A percentile compares a stretch with the other conserved stretches of the same genome.
phyloP scores from a whole-genome alignment of 2,113 vertebrate species.

The Microtus ochrogaster region DNA sequence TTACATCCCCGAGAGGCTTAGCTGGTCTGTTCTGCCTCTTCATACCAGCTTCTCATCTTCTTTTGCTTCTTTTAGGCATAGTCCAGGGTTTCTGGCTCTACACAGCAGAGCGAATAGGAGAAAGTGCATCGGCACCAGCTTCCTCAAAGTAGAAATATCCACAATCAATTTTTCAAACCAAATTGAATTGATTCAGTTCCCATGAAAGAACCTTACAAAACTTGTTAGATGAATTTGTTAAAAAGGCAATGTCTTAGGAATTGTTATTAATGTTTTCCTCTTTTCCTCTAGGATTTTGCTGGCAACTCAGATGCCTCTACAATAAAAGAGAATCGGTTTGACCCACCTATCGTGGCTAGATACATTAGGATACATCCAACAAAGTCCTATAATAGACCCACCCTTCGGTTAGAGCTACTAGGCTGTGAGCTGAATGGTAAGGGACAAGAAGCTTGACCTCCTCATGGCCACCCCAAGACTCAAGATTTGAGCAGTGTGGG shows the following conservation, averaged over 20 bases:
- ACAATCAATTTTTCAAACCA: constrained; percentile 27
- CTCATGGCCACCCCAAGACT: background rate
- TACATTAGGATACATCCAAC: constrained; percentile 93
- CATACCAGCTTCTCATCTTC: background rate
- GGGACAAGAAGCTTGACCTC: constrained; percentile 27
- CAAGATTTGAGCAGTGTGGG: background rate
- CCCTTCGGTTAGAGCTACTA: constrained; percentile 94
- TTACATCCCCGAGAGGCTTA: background rate
- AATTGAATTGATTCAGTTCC: background rate
- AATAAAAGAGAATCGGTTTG: constrained; percentile 90
- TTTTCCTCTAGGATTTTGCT: constrained; percentile 88
- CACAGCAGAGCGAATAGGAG: background rate
- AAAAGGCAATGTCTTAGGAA: constrained; percentile 2
- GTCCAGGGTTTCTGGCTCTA: background rate
- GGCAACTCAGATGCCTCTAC: constrained; percentile 90
- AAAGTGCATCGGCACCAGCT: background rate
- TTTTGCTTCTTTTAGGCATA: background rate
- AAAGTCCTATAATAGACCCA: constrained; percentile 87
- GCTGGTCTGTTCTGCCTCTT: background rate
- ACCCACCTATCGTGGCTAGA: constrained; percentile 93
- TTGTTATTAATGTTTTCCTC: background rate
- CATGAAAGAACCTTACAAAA: constrained; percentile 23
- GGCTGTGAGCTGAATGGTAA: constrained; percentile 96
- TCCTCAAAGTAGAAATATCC: background rate
- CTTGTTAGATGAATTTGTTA: background rate